Base-by-base conservation (phyloP, 2,888 invertebrate genomes). In the Volucella zonaria region DNA sequence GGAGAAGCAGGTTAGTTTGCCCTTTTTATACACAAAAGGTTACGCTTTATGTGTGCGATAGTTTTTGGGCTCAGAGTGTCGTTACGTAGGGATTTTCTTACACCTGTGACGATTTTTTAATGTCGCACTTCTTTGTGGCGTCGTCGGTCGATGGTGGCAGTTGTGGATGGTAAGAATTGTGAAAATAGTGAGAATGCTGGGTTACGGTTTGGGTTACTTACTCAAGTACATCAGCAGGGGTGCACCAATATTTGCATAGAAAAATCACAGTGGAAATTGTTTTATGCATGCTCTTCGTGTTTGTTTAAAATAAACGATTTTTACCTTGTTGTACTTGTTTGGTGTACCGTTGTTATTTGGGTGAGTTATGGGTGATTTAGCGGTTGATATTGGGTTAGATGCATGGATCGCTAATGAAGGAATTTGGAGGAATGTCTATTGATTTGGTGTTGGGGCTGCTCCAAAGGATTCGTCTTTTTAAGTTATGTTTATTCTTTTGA, bases 31-130 rank as follows among this genome's bases (percentile, higher is more conserved):
- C 56, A 64, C 56, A 51, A 81, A 76, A 76, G 85, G 81, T 76
- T 81, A 76, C 75, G 58, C 76, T 80, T 71, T 61, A 67, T 67
- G 56, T 31, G 31, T 45, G 67, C 67, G 56, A 80, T 85, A 76
- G 80, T 81, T 81, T 81, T 81, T 71, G 81, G 76, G 81, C 85
- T 81, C 76, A 73, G 18, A 54, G 85, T 73, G 73, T 77, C 73
- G 81, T 76, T 73, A 81, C 64, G 68, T 76, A 67, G 62, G 81
- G 85, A 85, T 81, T 81, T 85, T 68, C 85, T 73, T 81, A 81
- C 85, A 85, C 85, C 85, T 85, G 85, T 73, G 81, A 76, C 85
- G 76, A 70, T 85, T 80, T 81, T 31, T 85, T 85, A 77, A 73
- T 85, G 68, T 54, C 40, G 71, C 67, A 47, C 64, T 66, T 40